Evolutionary conservation across 2,113 vertebrate species (phyloP).

Genomic region (Scytalopus superciliaris): DNA sequence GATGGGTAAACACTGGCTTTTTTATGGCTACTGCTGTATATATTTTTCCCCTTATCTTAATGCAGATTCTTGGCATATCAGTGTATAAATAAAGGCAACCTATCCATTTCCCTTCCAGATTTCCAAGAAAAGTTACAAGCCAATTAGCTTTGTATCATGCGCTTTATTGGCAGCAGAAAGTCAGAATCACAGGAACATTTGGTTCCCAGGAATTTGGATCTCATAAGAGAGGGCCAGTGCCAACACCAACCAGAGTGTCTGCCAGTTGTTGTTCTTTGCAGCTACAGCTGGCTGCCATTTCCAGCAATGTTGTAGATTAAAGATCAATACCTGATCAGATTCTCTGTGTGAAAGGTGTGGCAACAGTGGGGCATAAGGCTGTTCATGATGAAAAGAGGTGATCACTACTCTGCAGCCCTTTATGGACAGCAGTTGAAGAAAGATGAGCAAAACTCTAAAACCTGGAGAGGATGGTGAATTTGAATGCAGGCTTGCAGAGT

Average conservation of each 20-base stretch:
- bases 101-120: conserved; percentile 71
- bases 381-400: not conserved
- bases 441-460: not conserved
- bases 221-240: conserved; percentile 52
- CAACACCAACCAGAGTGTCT: conserved; percentile 72
- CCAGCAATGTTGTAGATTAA: conserved; percentile 34
- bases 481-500: not conserved
- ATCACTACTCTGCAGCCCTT: fast-evolving
- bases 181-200: conserved; percentile 78
- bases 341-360: not conserved
- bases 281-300: conserved; percentile 73
- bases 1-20: not conserved
- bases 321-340: conserved; percentile 63
- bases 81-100: conserved; percentile 60
- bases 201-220: conserved; percentile 79
- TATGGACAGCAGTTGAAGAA: not conserved
- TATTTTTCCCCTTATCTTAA: not conserved
- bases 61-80: not conserved
- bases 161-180: conserved; percentile 77
- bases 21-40: not conserved
- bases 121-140: conserved; percentile 76
- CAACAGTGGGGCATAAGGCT: not conserved
- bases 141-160: conserved; percentile 77
- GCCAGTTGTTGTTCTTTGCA: conserved; percentile 75
- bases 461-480: not conserved